Conservation (phyloP, 2,888 invertebrate genomes). For the Zaprionus bogoriensis region DNA sequence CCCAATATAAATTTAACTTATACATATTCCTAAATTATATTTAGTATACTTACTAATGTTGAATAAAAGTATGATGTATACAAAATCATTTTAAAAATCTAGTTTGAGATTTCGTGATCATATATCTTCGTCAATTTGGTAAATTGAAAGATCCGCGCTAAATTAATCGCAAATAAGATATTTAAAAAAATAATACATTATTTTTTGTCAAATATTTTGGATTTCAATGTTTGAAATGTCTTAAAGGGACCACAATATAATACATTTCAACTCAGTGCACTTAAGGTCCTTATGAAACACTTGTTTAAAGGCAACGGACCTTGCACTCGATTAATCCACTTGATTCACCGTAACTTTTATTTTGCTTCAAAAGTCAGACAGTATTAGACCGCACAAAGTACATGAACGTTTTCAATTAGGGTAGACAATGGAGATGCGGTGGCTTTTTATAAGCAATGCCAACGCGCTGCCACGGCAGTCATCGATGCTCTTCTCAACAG, state of each 20-base stretch:
- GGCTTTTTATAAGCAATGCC: conserved; percentile 78
- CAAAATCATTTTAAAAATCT: conserved; percentile 63
- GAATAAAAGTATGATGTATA: conserved; percentile 64
- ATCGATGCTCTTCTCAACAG: conserved; percentile 14
- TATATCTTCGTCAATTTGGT: too few relatives aligned
- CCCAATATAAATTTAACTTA: too few relatives aligned
- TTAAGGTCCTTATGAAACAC: conserved; percentile 40
- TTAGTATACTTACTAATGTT: conserved; percentile 64
- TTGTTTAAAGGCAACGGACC: conserved; percentile 19
- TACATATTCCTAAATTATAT: background rate
- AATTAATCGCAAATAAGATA: conserved; percentile 26
- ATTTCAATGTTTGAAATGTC: background rate
- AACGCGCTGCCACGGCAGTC: conserved; percentile 56
- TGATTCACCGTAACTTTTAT: background rate
- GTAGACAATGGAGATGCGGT: conserved; percentile 74
- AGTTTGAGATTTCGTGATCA: too few relatives aligned
- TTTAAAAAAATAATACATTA: conserved; percentile 1
- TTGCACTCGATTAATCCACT: conserved; percentile 41
- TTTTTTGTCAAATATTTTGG: background rate
- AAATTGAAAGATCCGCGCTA: conserved; percentile 29
- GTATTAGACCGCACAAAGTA: conserved; percentile 74
- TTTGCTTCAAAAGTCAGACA: conserved; percentile 30
- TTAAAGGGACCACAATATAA: background rate
- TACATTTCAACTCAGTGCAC: background rate
- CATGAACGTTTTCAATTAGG: conserved; percentile 79